Evolutionary conservation across 2,888 invertebrate species (phyloP), one percentile per base, ranked within the genome.

Genomic region (Willowsia nigromaculata): DNA sequence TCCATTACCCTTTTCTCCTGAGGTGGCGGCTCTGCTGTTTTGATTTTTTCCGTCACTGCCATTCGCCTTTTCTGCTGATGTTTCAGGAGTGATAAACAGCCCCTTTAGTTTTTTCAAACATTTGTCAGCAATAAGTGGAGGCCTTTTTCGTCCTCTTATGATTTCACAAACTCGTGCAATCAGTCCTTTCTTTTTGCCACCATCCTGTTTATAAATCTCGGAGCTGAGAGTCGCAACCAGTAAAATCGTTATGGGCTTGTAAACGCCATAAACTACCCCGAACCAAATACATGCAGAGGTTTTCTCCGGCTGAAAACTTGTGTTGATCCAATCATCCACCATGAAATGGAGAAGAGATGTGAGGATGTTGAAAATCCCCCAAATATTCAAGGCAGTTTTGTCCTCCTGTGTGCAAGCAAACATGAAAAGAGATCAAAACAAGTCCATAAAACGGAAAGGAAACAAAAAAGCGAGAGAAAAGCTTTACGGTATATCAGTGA

Each of bases 271-370:
- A 27, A 90, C 33, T 11, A 90, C 74, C 22, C 82, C 83, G 40
- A 91, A 89, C 91, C 91, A 91, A 27, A 90, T 82, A n/a, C 47
- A 47, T 7, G 86, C 65, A 1, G 86, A 43, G 13, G 90, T 81
- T 65, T 89, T 86, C 33, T 84, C 50, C 2, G 91, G 90, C 22
- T 65, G 65, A 13, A 91, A 80, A 37, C 40, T 89, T 27, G 65
- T 56, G 80, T 90, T 89, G 78, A 91, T 91, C 91, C 91, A 91
- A 40, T 91, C 89, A 50, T 91, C 91, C 13, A 90, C 80, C 89
- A 91, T 90, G 85, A 91, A 91, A 22, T 86, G 90, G 33, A 89
- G 85, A 62, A 91, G 85, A 0, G 91, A 87, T 56, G 89, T 90
- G 74, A 91, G 89, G 80, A 91, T 91, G 59, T 85, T 90, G 89